These are phyloP conservation scores for Abscondita cerata DNA, from an alignment of 2,888 invertebrate genomes.

Conservation along the genomic window DNA sequence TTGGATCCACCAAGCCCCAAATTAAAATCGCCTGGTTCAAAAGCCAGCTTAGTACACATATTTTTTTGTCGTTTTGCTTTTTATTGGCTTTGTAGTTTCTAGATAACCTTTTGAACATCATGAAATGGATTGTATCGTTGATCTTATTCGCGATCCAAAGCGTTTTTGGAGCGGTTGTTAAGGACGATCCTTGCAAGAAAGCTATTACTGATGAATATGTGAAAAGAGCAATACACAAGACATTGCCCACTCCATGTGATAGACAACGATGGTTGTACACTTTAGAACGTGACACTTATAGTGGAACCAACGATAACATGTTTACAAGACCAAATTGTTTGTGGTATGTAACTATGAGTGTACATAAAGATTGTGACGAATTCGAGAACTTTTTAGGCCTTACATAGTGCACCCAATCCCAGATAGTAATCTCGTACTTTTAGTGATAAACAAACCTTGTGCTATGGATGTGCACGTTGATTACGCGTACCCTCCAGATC, in stretches of 20 bases:
- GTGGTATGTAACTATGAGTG: constrained; percentile 36
- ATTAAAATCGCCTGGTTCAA: constrained; percentile 33
- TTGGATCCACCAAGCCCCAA: constrained; percentile 58
- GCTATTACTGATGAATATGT: constrained; percentile 62
- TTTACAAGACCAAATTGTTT: constrained; percentile 23
- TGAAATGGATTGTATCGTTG: constrained; percentile 51
- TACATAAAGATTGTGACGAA: not conserved
- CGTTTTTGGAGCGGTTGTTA: constrained; percentile 41
- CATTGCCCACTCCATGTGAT: constrained; percentile 86
- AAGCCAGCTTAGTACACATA: constrained; percentile 10
- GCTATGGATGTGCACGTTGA: constrained; percentile 41
- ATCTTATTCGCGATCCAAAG: constrained; percentile 34
- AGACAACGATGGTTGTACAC: constrained; percentile 64
- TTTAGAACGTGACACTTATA: constrained; percentile 31
- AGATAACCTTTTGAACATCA: constrained; percentile 51
- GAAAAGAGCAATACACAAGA: constrained; percentile 74
- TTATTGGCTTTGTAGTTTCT: constrained; percentile 46
- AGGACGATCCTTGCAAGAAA: constrained; percentile 46
- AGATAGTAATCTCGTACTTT: constrained; percentile 77
- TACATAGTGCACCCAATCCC: constrained; percentile 79
- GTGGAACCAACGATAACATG: constrained; percentile 15
- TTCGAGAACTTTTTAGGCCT: constrained; percentile 61
- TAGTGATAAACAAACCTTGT: constrained; percentile 76
- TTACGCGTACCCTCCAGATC: constrained; percentile 48
- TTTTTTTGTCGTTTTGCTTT: not conserved